Evolutionary conservation across 1,140 invertebrate genomes (phyloP).

Genomic region (Hestina assimilis): DNA sequence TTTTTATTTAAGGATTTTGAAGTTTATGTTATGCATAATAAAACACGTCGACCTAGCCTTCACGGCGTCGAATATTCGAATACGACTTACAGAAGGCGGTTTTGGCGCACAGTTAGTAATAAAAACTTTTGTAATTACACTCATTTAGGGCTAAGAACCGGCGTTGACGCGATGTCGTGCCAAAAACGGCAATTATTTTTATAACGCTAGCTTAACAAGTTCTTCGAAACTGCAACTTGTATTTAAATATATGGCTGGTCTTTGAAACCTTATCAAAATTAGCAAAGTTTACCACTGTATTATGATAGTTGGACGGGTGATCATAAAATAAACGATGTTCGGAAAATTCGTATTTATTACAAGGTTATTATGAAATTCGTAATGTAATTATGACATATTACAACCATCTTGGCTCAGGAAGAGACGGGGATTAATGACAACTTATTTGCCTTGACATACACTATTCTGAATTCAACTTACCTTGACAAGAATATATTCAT

Average conservation of each 20-base stretch:
- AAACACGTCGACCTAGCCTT: slow-evolving; percentile 39
- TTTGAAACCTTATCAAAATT: neutral
- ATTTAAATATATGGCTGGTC: neutral
- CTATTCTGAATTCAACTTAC: slow-evolving; percentile 15
- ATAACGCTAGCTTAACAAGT: slow-evolving; percentile 50
- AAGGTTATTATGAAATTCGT: neutral
- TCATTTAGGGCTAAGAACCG: slow-evolving; percentile 67
- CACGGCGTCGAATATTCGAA: slow-evolving; percentile 38
- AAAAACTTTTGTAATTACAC: slow-evolving; percentile 77
- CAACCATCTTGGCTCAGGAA: slow-evolving; percentile 8
- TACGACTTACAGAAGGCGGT: slow-evolving; percentile 53
- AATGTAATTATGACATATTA: slow-evolving; percentile 10
- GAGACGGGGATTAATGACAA: slow-evolving; percentile 13
- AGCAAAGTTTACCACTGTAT: slow-evolving; percentile 4
- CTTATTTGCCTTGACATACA: slow-evolving; percentile 10
- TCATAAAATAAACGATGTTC: neutral
- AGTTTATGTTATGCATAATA: slow-evolving; percentile 33
- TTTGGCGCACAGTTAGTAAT: slow-evolving; percentile 71
- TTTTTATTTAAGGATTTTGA: neutral
- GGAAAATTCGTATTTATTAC: neutral
- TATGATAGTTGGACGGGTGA: neutral
- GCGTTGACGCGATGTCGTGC: slow-evolving; percentile 71
- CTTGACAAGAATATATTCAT: slow-evolving; percentile 21
- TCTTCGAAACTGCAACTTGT: slow-evolving; percentile 33
- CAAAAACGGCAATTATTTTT: slow-evolving; percentile 72